Conservation (phyloP, 1,140 invertebrate genomes). For the Nixonia krombeini region DNA sequence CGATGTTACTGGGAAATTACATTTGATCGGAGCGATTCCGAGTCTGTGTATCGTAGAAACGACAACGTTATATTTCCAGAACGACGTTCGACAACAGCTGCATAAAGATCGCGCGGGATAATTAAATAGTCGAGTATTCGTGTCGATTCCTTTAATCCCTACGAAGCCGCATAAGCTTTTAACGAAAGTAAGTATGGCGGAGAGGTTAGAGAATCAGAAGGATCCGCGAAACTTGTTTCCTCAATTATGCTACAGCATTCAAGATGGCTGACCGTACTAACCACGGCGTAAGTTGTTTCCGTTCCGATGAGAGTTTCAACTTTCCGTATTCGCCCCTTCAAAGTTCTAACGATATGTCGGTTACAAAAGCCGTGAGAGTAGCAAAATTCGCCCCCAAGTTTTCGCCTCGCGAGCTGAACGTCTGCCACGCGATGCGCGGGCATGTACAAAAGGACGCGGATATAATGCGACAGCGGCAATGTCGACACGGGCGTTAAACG, state of each 20-base stretch:
- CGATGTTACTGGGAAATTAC: too few species aligned
- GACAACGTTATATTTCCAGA: too few species aligned
- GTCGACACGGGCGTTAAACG: neutral
- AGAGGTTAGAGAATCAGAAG: constrained; percentile 36
- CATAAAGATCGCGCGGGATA: too few species aligned
- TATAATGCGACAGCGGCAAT: constrained; percentile 11
- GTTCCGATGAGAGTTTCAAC: constrained; percentile 47
- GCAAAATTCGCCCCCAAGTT: constrained; percentile 56
- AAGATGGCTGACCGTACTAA: constrained; percentile 49
- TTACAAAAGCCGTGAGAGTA: constrained; percentile 55
- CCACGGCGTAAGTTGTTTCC: constrained; percentile 47
- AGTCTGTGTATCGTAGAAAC: too few species aligned
- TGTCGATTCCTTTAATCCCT: too few species aligned
- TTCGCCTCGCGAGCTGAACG: constrained; percentile 38
- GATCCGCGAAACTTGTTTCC: constrained; percentile 47
- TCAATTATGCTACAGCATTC: constrained; percentile 46
- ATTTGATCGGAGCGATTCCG: too few species aligned
- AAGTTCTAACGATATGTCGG: constrained; percentile 58
- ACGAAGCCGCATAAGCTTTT: too few species aligned
- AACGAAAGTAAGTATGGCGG: constrained; percentile 24
- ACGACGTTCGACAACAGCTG: too few species aligned
- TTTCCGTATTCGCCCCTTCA: constrained; percentile 47
- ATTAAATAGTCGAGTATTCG: too few species aligned
- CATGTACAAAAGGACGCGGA: neutral
- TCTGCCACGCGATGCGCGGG: neutral